phyloP scores from a whole-genome alignment of 1,140 invertebrate genomes.

The Drosophila mayri region DNA sequence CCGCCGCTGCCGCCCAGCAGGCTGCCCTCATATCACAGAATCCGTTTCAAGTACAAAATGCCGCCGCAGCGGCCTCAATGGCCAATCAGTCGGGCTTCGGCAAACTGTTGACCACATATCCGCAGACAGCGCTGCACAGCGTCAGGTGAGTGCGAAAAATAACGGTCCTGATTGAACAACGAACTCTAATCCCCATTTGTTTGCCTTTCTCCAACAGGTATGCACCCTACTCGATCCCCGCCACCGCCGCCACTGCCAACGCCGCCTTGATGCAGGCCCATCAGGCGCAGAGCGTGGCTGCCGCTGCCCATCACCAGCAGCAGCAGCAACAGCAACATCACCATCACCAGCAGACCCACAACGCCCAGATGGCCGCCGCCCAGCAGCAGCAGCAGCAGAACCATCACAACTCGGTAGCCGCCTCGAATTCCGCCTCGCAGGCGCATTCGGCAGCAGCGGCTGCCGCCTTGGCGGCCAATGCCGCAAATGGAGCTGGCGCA shows the following conservation, averaged over 20 bases:
- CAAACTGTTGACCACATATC: conserved; percentile 89
- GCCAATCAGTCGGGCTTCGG: conserved; percentile 88
- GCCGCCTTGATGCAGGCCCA: conserved; percentile 82
- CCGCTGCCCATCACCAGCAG: conserved; percentile 80
- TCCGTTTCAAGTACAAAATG: conserved; percentile 85
- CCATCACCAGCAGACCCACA: conserved; percentile 68
- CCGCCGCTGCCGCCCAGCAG: conserved; percentile 85
- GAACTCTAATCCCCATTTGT: neutral
- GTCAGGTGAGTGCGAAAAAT: conserved; percentile 69
- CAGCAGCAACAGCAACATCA: conserved; percentile 72
- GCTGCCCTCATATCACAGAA: conserved; percentile 84
- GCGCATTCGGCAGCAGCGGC: conserved; percentile 81
- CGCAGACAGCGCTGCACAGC: conserved; percentile 84
- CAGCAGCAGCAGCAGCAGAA: conserved; percentile 51
- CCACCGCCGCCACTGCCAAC: conserved; percentile 81
- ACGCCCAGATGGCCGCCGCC: conserved; percentile 72
- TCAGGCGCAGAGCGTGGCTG: conserved; percentile 84
- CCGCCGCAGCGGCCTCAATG: conserved; percentile 84
- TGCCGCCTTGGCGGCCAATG: conserved; percentile 85
- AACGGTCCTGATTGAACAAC: neutral
- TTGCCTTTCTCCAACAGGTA: conserved; percentile 54
- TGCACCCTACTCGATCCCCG: conserved; percentile 84
- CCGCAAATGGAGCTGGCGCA: conserved; percentile 84
- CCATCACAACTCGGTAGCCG: conserved; percentile 62
- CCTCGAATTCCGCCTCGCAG: conserved; percentile 84